phyloP scores from a whole-genome alignment of 2,113 vertebrate genomes.

The Cheilinus undulatus region DNA sequence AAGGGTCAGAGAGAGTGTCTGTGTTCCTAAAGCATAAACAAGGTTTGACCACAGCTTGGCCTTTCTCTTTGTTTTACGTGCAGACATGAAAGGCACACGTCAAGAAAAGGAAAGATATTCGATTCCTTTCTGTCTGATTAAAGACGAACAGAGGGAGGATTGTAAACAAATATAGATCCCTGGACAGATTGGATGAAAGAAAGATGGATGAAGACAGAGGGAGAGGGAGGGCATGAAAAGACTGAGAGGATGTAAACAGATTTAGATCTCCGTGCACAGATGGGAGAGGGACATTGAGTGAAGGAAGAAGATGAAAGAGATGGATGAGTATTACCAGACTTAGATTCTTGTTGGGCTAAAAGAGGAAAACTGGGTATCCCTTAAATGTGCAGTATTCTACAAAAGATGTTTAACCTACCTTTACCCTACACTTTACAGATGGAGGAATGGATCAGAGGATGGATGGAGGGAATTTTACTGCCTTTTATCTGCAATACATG shows the following conservation, averaged over 20 bases:
- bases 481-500: not conserved
- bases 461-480: not conserved
- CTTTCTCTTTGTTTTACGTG: slow-evolving; percentile 16
- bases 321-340: slow-evolving; percentile 28
- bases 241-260: slow-evolving; percentile 49
- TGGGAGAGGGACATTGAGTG: slow-evolving; percentile 39
- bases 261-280: slow-evolving; percentile 49
- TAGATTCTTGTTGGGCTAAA: slow-evolving; percentile 15
- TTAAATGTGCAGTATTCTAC: slow-evolving; percentile 5
- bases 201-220: slow-evolving; percentile 15
- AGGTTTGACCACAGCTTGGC: slow-evolving; percentile 14
- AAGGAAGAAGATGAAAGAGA: slow-evolving; percentile 16
- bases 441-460: not conserved
- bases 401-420: slow-evolving; percentile 34
- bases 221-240: slow-evolving; percentile 8
- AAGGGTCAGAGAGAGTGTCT: slow-evolving; percentile 4
- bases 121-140: slow-evolving; percentile 21
- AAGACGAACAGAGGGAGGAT: slow-evolving; percentile 23
- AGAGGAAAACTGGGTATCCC: slow-evolving; percentile 17
- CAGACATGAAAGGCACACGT: slow-evolving; percentile 13
- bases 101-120: slow-evolving; percentile 9
- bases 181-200: slow-evolving; percentile 50
- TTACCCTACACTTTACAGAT: not conserved
- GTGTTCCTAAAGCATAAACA: slow-evolving; percentile 23
- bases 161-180: slow-evolving; percentile 27